Evolutionary conservation across 2,113 vertebrate species (phyloP).

Genomic region (Alosa alosa): DNA sequence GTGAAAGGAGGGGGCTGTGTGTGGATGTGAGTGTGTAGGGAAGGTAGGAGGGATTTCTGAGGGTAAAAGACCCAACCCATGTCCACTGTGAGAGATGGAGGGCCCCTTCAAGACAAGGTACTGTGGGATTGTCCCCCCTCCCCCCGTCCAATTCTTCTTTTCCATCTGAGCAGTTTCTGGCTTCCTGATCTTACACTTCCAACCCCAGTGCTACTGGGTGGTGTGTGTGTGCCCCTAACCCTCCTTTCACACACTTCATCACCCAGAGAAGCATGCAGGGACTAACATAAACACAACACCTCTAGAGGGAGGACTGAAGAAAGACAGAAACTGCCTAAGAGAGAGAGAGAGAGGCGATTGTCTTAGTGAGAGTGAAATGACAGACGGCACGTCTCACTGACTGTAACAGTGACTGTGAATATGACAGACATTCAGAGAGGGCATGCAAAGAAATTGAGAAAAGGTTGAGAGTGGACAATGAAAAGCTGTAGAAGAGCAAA

Average conservation of each 20-base stretch:
- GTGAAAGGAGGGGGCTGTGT: background rate
- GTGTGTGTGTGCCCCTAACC: background rate
- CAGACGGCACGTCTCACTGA: background rate
- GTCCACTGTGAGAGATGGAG: background rate
- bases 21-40: background rate
- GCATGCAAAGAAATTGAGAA: background rate
- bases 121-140: background rate
- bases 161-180: background rate
- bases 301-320: slow-evolving; percentile 5
- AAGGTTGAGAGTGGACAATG: background rate
- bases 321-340: slow-evolving; percentile 25
- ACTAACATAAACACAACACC: background rate
- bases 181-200: background rate
- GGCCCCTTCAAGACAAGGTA: too few relatives aligned
- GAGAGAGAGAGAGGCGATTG: slow-evolving; percentile 23
- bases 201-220: background rate
- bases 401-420: background rate
- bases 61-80: background rate
- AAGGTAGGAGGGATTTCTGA: background rate
- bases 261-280: background rate
- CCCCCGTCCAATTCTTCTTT: background rate
- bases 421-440: background rate
- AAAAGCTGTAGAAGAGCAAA: background rate
- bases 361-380: background rate
- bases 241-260: background rate